These are phyloP conservation scores for Sabellastarte sp. DNA, from an alignment of 2,888 invertebrate genomes.

Conservation along the genomic window DNA sequence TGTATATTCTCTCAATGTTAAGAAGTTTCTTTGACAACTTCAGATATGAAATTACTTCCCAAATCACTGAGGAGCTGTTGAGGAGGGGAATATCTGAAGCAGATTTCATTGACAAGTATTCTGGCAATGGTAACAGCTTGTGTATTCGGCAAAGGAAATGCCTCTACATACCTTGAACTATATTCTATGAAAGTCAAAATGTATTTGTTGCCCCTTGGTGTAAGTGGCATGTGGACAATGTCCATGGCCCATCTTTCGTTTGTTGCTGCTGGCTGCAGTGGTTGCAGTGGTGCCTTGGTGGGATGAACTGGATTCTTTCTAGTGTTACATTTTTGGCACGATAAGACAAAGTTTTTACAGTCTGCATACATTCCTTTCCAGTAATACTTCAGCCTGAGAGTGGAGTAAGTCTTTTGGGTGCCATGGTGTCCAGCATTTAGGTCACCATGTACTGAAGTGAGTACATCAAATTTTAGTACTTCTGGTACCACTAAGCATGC, in stretches of 20 bases:
- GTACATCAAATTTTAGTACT: neutral
- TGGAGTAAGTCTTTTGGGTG: neutral
- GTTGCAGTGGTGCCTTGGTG: neutral
- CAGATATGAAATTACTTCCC: neutral
- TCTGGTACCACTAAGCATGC: neutral
- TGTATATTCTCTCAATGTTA: neutral
- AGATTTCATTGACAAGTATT: neutral
- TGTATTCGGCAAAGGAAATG: neutral
- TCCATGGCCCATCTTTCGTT: neutral
- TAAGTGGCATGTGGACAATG: neutral
- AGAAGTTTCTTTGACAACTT: neutral
- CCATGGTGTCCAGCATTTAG: neutral
- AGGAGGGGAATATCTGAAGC: neutral
- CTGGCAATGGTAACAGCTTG: neutral
- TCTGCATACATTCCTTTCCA: neutral
- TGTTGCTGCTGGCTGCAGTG: neutral
- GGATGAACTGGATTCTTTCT: neutral
- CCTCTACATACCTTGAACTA: neutral
- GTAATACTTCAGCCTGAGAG: neutral
- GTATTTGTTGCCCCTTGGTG: neutral
- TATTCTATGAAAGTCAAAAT: neutral
- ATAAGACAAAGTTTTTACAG: neutral
- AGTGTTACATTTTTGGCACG: neutral
- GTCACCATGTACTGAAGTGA: neutral
- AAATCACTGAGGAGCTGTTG: neutral